These are phyloP conservation scores for Anguilla japonica DNA, from an alignment of 2,113 vertebrate genomes.

Conservation along the genomic window DNA sequence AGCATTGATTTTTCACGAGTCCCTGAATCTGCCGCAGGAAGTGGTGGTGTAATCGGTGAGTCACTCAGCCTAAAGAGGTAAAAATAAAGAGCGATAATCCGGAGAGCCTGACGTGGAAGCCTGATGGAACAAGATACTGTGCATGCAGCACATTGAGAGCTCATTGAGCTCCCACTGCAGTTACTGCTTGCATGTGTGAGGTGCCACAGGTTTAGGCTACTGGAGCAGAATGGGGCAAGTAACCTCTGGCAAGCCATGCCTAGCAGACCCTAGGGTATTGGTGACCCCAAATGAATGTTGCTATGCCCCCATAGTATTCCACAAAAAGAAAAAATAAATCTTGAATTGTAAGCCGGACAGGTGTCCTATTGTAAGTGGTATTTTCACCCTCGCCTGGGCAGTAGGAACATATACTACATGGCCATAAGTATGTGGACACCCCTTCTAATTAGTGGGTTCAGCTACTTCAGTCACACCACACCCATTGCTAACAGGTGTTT, in stretches of 20 bases:
- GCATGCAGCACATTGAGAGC: no score
- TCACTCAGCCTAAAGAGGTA: constrained; percentile 13
- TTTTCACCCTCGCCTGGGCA: background rate
- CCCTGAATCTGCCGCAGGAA: constrained; percentile 7
- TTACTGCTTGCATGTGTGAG: background rate
- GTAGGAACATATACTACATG: background rate
- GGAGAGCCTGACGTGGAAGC: background rate
- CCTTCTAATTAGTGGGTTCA: no score
- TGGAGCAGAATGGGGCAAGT: background rate
- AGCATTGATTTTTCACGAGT: constrained; percentile 6
- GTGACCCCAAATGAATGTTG: no score
- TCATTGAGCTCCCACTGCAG: background rate
- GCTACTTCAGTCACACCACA: no score
- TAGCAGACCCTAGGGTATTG: no score
- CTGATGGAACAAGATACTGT: background rate
- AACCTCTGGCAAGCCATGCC: background rate
- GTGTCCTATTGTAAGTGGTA: background rate
- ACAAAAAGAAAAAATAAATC: no score
- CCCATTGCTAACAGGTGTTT: no score
- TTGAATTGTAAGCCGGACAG: background rate
- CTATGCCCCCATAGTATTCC: no score
- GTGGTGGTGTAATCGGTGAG: constrained; percentile 19
- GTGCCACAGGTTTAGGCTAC: background rate
- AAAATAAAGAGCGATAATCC: background rate
- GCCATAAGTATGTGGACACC: no score